Evolutionary conservation across 2,888 invertebrate genomes (phyloP).

Genomic region (Drosophila glabriapex): DNA sequence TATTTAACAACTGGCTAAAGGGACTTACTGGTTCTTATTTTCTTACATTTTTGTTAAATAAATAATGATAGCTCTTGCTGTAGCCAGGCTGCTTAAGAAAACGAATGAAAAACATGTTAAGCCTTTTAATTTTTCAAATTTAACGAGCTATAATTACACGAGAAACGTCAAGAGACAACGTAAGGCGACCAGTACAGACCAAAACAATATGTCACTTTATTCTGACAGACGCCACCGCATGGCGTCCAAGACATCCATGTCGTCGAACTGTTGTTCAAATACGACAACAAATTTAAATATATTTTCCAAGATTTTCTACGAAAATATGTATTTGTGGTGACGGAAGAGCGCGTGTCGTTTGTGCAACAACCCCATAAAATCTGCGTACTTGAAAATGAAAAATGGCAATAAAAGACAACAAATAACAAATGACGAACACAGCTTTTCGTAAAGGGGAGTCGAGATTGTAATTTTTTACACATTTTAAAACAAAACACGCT

Average conservation of each 20-base stretch:
- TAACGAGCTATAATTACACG: constrained; percentile 59
- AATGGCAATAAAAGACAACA: constrained; percentile 18
- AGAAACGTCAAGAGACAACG: constrained; percentile 25
- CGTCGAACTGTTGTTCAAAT: constrained; percentile 43
- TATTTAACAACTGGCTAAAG: background rate
- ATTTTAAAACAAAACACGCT: constrained; percentile 1
- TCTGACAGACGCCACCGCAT: constrained; percentile 53
- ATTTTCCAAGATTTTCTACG: constrained; percentile 48
- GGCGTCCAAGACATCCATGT: constrained; percentile 41
- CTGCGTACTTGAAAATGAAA: constrained; percentile 3
- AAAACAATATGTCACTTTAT: constrained; percentile 63
- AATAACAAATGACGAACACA: constrained; percentile 4
- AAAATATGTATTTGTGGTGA: constrained; percentile 52
- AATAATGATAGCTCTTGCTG: constrained; percentile 1
- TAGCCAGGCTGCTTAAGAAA: background rate
- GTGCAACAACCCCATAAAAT: constrained; percentile 42
- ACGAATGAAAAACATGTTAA: constrained; percentile 5
- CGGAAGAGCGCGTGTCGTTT: constrained; percentile 72
- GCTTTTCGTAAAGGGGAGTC: background rate
- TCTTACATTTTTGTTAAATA: constrained; percentile 3
- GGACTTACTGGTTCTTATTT: background rate
- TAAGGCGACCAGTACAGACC: constrained; percentile 51
- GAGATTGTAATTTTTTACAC: background rate
- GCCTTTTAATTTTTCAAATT: constrained; percentile 44
- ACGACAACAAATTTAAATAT: constrained; percentile 29